phyloP scores from a whole-genome alignment of 2,888 invertebrate genomes.

The Prenolepis imparis region DNA sequence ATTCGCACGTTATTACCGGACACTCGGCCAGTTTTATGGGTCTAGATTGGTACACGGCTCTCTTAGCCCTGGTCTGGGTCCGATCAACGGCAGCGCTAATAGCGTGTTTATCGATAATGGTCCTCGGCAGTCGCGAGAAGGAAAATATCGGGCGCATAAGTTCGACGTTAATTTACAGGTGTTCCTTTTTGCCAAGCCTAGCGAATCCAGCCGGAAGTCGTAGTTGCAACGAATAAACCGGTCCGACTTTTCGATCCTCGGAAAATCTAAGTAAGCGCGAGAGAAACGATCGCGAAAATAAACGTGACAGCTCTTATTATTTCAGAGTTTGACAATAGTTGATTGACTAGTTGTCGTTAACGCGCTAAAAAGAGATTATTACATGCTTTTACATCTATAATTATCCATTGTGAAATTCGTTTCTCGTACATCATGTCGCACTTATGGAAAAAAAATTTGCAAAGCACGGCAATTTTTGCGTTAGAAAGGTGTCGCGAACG shows the following conservation, averaged over 20 bases:
- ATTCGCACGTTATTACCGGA: conserved; percentile 84
- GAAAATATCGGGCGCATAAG: conserved; percentile 58
- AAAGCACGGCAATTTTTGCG: conserved; percentile 20
- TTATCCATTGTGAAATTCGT: conserved; percentile 56
- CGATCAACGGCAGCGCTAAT: conserved; percentile 74
- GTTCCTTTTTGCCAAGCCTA: background rate
- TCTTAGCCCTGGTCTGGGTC: conserved; percentile 48
- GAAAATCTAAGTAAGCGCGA: conserved; percentile 24
- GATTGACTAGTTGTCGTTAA: conserved; percentile 18
- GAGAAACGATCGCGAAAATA: conserved; percentile 18
- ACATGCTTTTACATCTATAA: conserved; percentile 33
- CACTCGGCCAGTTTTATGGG: conserved; percentile 80
- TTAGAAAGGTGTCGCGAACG: conserved; percentile 11
- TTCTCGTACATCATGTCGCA: conserved; percentile 24
- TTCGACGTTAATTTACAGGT: conserved; percentile 62
- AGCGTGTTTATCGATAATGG: conserved; percentile 81
- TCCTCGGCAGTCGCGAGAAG: conserved; percentile 57
- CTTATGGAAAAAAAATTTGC: background rate
- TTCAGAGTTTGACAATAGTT: conserved; percentile 41
- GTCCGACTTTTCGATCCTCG: conserved; percentile 20
- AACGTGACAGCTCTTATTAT: conserved; percentile 11
- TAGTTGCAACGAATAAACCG: conserved; percentile 26
- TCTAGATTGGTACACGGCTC: conserved; percentile 79
- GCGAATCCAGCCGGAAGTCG: conserved; percentile 46
- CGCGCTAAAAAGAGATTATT: conserved; percentile 27